Conservation (phyloP, 2,797 vertebrate species). For the Rhinatrema bivittatum region DNA sequence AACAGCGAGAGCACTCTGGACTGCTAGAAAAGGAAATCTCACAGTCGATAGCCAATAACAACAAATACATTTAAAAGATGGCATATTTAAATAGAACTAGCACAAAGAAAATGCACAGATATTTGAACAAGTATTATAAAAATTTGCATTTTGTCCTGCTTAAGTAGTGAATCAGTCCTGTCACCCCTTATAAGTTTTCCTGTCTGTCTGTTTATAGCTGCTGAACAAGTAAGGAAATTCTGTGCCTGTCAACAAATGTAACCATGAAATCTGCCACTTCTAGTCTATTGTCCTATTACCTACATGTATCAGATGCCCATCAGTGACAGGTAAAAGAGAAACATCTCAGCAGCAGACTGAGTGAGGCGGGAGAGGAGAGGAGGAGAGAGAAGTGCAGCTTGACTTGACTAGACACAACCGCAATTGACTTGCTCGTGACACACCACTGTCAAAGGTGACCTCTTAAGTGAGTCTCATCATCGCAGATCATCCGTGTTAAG, state of each 20-base stretch:
- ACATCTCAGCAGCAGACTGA: slow-evolving; percentile 7
- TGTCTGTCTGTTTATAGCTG: too few species aligned
- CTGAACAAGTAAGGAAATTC: neutral
- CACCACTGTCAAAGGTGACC: neutral
- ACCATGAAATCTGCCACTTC: neutral
- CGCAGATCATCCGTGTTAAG: neutral
- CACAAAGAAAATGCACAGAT: too few species aligned
- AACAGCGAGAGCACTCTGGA: too few species aligned
- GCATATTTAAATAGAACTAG: too few species aligned
- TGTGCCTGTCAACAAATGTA: neutral
- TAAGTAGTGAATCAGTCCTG: too few species aligned
- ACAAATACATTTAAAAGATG: too few species aligned
- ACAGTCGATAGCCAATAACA: too few species aligned
- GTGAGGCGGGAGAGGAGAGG: too few species aligned
- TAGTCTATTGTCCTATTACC: neutral
- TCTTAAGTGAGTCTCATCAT: neutral
- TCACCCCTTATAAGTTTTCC: too few species aligned
- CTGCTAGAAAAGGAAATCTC: too few species aligned
- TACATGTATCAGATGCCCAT: neutral
- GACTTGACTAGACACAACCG: neutral
- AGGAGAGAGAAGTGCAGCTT: slow-evolving; percentile 2
- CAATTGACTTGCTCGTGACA: slow-evolving; percentile 22
- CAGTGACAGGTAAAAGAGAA: slow-evolving; percentile 11
- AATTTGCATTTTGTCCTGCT: too few species aligned
- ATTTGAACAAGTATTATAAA: too few species aligned